Conservation (phyloP, 2,888 invertebrate genomes). For the Oxystoma pomonae region DNA sequence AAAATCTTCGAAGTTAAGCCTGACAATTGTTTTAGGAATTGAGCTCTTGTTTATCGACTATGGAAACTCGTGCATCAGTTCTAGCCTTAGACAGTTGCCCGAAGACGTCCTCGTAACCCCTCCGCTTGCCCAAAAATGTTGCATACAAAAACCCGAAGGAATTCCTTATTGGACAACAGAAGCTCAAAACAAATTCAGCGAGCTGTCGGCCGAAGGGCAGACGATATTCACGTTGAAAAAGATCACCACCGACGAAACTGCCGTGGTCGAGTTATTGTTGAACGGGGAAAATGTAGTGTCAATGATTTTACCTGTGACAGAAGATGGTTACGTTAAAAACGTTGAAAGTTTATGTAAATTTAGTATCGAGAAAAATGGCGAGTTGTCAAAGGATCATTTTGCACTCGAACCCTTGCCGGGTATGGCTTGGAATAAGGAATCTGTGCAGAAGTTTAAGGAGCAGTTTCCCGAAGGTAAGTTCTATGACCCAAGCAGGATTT, state of each 20-base stretch:
- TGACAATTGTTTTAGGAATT: conserved; percentile 32
- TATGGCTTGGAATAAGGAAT: conserved; percentile 44
- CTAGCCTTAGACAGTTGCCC: conserved; percentile 58
- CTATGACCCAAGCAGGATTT: background rate
- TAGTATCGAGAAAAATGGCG: conserved; percentile 27
- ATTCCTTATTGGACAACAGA: conserved; percentile 59
- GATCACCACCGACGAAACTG: conserved; percentile 62
- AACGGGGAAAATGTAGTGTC: conserved; percentile 62
- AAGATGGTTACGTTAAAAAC: conserved; percentile 57
- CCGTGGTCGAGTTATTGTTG: conserved; percentile 58
- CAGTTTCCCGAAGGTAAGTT: conserved; percentile 41
- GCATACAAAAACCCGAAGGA: conserved; percentile 51
- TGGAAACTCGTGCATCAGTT: conserved; percentile 62
- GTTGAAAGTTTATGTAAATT: conserved; percentile 51
- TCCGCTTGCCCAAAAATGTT: conserved; percentile 61
- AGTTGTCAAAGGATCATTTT: conserved; percentile 16
- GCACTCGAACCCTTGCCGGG: conserved; percentile 30
- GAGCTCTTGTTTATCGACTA: conserved; percentile 67
- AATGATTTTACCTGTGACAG: conserved; percentile 47
- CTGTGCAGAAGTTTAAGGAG: conserved; percentile 41
- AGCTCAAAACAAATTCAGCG: conserved; percentile 62
- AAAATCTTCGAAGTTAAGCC: no score
- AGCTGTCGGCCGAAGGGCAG: conserved; percentile 62
- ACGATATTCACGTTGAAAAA: conserved; percentile 57
- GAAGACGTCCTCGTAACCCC: conserved; percentile 55